Evolutionary conservation across 2,888 invertebrate genomes (phyloP).

Genomic region (Ypsolopha sequella): DNA sequence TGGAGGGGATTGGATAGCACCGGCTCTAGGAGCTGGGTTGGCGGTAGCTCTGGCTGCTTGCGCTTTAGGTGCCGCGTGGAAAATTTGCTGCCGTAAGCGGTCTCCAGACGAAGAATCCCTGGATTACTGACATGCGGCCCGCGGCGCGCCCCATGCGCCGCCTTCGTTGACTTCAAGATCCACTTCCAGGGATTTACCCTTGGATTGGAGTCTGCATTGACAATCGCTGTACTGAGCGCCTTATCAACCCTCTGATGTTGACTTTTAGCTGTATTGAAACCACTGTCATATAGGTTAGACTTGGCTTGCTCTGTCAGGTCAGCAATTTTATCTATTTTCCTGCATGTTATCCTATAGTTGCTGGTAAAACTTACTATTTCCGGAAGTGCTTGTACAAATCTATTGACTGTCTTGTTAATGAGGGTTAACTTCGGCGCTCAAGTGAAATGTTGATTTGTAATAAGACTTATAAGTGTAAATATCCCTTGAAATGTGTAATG

Average conservation of each 20-base stretch:
- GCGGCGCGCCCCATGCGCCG: constrained; percentile 61
- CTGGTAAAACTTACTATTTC: too few relatives aligned
- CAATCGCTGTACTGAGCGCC: constrained; percentile 62
- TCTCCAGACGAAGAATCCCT: constrained; percentile 72
- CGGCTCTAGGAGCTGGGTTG: constrained; percentile 72
- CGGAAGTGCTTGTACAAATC: too few relatives aligned
- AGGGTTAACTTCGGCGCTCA: constrained; percentile 37
- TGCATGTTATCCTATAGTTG: too few relatives aligned
- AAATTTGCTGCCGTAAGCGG: constrained; percentile 71
- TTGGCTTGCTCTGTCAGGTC: too few relatives aligned
- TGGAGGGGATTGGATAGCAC: constrained; percentile 72
- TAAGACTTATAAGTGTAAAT: constrained; percentile 42
- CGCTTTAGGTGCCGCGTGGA: constrained; percentile 72
- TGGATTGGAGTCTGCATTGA: constrained; percentile 70
- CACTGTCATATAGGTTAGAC: too few relatives aligned
- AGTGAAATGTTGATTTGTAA: constrained; percentile 38
- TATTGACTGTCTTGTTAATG: not conserved
- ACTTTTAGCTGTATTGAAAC: constrained; percentile 20
- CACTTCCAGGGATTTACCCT: constrained; percentile 50
- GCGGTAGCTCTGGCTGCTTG: constrained; percentile 69
- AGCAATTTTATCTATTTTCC: too few relatives aligned
- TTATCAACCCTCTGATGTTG: constrained; percentile 28
- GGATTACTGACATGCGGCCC: constrained; percentile 73
- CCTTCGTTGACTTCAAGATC: constrained; percentile 54
- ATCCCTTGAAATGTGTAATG: constrained; percentile 24